These are phyloP conservation scores for Ochropacha duplaris DNA, from an alignment of 2,888 invertebrate genomes.

Conservation along the genomic window DNA sequence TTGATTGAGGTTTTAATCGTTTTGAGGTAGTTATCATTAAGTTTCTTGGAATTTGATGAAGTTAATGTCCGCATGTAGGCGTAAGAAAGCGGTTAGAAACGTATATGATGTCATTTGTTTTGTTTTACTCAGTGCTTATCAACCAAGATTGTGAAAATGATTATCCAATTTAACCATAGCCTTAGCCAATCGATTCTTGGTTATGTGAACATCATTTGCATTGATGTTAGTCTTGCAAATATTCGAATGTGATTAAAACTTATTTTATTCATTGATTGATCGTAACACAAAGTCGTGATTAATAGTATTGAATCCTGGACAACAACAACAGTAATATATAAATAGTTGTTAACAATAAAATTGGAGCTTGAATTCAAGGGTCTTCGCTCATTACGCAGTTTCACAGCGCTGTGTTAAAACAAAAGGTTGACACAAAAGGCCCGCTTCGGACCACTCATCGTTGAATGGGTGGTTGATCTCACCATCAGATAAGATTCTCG, in stretches of 20 bases:
- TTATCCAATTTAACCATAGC: not conserved
- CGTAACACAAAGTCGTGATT: slow-evolving; percentile 27
- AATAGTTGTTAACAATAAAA: slow-evolving; percentile 39
- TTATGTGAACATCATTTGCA: slow-evolving; percentile 12
- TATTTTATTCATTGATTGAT: slow-evolving; percentile 4
- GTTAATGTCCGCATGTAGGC: not conserved
- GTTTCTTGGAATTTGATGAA: slow-evolving; percentile 17
- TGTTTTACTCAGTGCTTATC: not conserved
- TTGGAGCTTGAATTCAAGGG: slow-evolving; percentile 16
- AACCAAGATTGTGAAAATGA: not conserved
- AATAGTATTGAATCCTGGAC: slow-evolving; percentile 31
- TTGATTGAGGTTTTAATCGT: slow-evolving; percentile 59
- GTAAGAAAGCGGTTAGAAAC: slow-evolving; percentile 5
- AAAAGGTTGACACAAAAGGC: slow-evolving; percentile 60
- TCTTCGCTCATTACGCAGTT: slow-evolving; percentile 50
- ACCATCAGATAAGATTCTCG: slow-evolving; percentile 55
- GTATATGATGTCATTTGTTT: not conserved
- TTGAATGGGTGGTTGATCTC: slow-evolving; percentile 69
- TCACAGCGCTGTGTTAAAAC: slow-evolving; percentile 60
- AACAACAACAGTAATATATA: slow-evolving; percentile 40
- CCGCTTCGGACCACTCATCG: slow-evolving; percentile 46
- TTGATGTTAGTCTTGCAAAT: slow-evolving; percentile 8
- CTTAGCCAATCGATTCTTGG: slow-evolving; percentile 1
- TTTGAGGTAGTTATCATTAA: slow-evolving; percentile 10
- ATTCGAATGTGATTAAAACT: not conserved